phyloP scores from a whole-genome alignment of 2,113 vertebrate species.

The Boulengeromyrus knoepffleri region DNA sequence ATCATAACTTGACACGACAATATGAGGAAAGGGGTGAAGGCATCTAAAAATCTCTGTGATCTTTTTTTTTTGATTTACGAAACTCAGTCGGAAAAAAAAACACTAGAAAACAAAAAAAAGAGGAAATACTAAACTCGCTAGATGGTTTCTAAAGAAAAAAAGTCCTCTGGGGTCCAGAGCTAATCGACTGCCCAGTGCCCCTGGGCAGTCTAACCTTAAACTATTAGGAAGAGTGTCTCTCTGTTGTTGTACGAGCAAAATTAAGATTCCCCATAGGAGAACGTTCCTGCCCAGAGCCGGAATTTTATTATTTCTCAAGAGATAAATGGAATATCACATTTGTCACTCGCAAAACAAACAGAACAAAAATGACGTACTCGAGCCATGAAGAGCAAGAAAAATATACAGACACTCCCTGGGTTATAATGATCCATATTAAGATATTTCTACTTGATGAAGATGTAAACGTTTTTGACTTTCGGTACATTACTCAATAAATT shows the following conservation, averaged over 20 bases:
- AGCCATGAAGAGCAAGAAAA: not conserved
- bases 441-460: too few species aligned
- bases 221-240: not conserved
- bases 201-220: not conserved
- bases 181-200: not conserved
- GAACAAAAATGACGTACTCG: not conserved
- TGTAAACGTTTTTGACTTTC: too few species aligned
- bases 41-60: not conserved
- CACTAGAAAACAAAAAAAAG: not conserved
- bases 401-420: not conserved
- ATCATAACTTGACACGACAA: not conserved
- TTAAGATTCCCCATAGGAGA: not conserved
- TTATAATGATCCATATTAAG: too few species aligned
- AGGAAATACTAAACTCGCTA: not conserved
- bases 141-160: not conserved
- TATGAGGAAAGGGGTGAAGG: too few species aligned
- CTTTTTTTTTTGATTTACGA: not conserved
- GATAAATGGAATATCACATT: not conserved
- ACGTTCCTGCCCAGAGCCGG: not conserved
- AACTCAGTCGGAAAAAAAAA: not conserved
- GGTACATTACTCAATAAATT: too few species aligned
- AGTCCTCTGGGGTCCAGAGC: not conserved
- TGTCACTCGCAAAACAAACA: not conserved
- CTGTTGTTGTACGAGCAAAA: not conserved
- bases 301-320: not conserved